Evolutionary conservation across 2,113 vertebrate genomes (phyloP), one percentile per base, ranked within the genome.

Genomic region (Zapornia atra): DNA sequence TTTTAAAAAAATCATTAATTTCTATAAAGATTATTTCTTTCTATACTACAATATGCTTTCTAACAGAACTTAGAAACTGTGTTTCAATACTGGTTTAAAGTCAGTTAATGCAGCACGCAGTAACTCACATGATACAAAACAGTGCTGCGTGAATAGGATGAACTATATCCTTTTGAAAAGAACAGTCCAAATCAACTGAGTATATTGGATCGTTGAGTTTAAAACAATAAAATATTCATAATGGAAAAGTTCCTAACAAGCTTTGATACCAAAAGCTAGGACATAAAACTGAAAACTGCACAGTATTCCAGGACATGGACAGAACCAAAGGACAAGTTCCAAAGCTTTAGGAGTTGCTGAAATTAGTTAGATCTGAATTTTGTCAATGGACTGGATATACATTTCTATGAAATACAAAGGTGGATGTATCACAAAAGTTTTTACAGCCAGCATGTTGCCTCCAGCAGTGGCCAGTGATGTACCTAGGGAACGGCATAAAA

Each of bases 51-150:
- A 46, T 53, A 91, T 63, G 46, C 64, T 96, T 96, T 97, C 57
- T 93, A 89, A n/a, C 53, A 91, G 95, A 95, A 92, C 33, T 90
- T 85, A 59, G 66, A 97, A 97, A 96, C 60, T 95, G 40, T 70
- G 65, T 90, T 59, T 93, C 86, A 91, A 89, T 85, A 34, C 48
- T 77, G 86, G 61, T 65, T 95, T 94, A 92, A 94, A 97, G 88
- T 94, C 83, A 94, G 79, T 76, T 94, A 94, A 93, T 50, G 60
- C 26, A 77, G 26, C 29, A 71, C 7, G 4, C 21, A 92, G 38
- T 64, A 93, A 70, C 38, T 90, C 66, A 86, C 14, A 53, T 59
- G 38, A 15, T 17, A 91, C 10, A 18, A 50, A 90, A 82, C 1
- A 75, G 19, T 48, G 38, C 28, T 69, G 17, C 17, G 17, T 46